These are phyloP conservation scores for Nezara viridula DNA, from an alignment of 2,888 invertebrate species.

Conservation along the genomic window DNA sequence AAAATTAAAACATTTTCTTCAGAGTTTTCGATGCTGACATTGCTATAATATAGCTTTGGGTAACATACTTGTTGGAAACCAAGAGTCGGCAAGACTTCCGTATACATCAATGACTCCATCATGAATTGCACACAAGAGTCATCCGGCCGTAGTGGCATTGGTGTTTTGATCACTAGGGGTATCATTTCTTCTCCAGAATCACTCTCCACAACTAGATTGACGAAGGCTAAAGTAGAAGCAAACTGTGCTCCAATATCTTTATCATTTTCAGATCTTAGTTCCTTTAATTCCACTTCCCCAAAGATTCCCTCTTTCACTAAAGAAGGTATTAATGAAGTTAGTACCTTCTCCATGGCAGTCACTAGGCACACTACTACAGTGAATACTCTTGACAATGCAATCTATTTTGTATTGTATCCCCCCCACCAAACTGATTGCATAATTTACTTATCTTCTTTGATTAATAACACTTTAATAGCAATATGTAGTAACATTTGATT, in stretches of 20 bases:
- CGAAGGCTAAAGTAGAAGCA: constrained; percentile 63
- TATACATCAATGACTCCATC: constrained; percentile 64
- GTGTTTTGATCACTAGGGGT: constrained; percentile 62
- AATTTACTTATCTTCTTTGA: no score
- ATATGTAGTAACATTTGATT: no score
- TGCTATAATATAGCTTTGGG: constrained; percentile 63
- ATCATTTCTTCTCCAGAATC: constrained; percentile 10
- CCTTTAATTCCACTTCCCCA: constrained; percentile 57
- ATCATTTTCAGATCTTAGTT: constrained; percentile 31
- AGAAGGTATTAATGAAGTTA: constrained; percentile 23
- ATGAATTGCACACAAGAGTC: constrained; percentile 61
- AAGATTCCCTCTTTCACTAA: constrained; percentile 56
- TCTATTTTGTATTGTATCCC: no score
- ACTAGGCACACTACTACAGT: no score
- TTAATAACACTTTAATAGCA: no score
- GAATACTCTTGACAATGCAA: no score
- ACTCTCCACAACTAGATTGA: constrained; percentile 53
- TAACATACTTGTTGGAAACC: constrained; percentile 56
- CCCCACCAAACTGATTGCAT: no score
- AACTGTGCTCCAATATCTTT: constrained; percentile 62
- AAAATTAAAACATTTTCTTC: constrained; percentile 65
- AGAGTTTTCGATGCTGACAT: constrained; percentile 51
- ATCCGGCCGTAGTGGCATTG: constrained; percentile 42
- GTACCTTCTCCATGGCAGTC: not conserved
- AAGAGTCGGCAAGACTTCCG: constrained; percentile 63